A percentile compares a stretch with the other conserved stretches of the same genome.
Evolutionary conservation across 23 tunicate species (phyloP).

Genomic region (Styela plicata): DNA sequence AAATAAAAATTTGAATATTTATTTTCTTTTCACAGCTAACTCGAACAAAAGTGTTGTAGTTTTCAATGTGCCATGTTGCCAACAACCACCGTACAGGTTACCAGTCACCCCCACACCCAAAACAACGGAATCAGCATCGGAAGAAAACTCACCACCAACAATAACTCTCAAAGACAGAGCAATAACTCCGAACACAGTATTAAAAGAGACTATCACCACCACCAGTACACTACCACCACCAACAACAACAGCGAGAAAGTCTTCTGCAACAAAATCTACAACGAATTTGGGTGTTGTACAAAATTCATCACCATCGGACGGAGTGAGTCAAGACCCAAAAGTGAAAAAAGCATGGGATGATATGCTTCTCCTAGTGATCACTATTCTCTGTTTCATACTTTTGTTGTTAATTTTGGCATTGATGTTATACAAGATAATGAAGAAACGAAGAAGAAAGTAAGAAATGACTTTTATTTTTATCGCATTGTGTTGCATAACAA

Average conservation of each 20-base stretch:
- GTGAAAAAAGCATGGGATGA: background rate
- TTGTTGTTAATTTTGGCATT: background rate
- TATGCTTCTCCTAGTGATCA: background rate
- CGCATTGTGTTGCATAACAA: too few relatives aligned
- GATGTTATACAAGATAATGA: background rate
- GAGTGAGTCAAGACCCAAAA: background rate
- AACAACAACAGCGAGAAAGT: background rate
- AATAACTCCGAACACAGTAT: background rate
- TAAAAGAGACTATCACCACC: background rate
- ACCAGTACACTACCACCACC: background rate
- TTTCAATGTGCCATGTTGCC: slow-evolving; percentile 11
- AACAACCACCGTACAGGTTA: background rate
- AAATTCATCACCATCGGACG: background rate
- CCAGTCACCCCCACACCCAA: background rate
- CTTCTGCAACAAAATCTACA: background rate
- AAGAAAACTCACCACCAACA: background rate
- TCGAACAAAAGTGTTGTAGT: background rate
- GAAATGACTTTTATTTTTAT: too few relatives aligned
- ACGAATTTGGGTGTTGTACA: background rate
- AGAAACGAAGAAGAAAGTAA: background rate
- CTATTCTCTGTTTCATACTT: background rate
- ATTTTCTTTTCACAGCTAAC: background rate
- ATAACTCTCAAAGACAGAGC: background rate
- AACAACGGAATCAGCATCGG: background rate
- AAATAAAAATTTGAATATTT: too few relatives aligned